Evolutionary conservation across 2,113 vertebrate genomes (phyloP).

Genomic region (Chunga burmeisteri): DNA sequence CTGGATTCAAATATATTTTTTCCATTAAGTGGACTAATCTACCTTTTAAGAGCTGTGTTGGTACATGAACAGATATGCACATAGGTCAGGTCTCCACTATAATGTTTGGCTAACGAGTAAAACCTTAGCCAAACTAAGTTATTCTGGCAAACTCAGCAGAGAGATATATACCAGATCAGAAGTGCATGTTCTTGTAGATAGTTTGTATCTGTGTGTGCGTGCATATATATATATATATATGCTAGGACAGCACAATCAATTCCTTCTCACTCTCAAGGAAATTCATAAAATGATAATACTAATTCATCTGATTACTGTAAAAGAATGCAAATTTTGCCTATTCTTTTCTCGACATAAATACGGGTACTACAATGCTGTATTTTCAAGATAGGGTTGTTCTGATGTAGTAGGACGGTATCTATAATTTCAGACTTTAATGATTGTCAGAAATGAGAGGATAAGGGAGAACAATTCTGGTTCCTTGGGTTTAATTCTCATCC

Average conservation of each 20-base stretch:
- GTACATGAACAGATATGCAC: neutral
- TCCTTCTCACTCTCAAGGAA: neutral
- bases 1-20: neutral
- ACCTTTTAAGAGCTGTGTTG: neutral
- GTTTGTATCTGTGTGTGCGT: neutral
- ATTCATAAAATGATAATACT: neutral
- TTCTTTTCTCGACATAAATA: neutral
- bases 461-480: neutral
- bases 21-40: neutral
- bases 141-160: neutral
- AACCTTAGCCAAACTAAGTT: neutral
- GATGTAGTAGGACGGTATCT: neutral
- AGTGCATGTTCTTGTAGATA: neutral
- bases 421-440: neutral
- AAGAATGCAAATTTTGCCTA: neutral
- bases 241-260: neutral
- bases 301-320: neutral
- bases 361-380: neutral
- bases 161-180: neutral
- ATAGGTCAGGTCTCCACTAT: neutral
- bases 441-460: neutral
- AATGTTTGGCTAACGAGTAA: neutral
- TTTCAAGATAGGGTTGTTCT: neutral
- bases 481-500: neutral
- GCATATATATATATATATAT: no score